Evolutionary conservation across 2,888 invertebrate species (phyloP), one percentile per base, ranked within the genome.

Genomic region (Seira ritae): DNA sequence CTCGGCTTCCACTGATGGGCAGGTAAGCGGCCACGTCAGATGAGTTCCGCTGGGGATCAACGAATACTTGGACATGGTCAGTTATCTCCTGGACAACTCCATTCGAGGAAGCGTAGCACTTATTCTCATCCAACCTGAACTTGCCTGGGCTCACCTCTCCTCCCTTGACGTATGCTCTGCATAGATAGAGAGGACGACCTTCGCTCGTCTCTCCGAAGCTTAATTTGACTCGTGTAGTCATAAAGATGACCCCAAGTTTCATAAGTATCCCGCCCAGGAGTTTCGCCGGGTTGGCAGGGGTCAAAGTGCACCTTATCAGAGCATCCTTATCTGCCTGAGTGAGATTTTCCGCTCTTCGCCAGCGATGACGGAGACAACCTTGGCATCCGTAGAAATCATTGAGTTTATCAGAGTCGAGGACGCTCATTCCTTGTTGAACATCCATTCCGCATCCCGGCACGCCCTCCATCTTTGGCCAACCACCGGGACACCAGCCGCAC

Each of bases 221-320:
- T n/a, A 67, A 80, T 73, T 68, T 73, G 73, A 68, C 80, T 80
- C 0, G 37, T 2, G 19, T 67, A 67, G 24, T 80, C 80, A 17
- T 80, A 80, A 0, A 80, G 24, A 17, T 60, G 60, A n/a, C 19
- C 55, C 17, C 1, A 0, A 0, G 65, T 46, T 4, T 46, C 12
- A 17, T 46, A 19, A 50, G 24, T 10, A 3, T 69, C 24, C 24
- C 4, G 23, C 3, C 15, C 22, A 17, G 72, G 55, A 1, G 17
- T 72, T 24, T 72, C 15, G 8, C 24, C 12, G 46, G 50, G 23
- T 1, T 50, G 15, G 46, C 55, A 37, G 1, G 31, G 15, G 22
- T 24, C 6, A 23, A 55, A 68, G 12, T 12, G 17, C 4, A 67
- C 6, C 17, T 37, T 17, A 72, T 37, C 19, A 72, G 0, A 31